phyloP scores from a whole-genome alignment of 2,888 invertebrate species.

The Amblyjoppa proteus region DNA sequence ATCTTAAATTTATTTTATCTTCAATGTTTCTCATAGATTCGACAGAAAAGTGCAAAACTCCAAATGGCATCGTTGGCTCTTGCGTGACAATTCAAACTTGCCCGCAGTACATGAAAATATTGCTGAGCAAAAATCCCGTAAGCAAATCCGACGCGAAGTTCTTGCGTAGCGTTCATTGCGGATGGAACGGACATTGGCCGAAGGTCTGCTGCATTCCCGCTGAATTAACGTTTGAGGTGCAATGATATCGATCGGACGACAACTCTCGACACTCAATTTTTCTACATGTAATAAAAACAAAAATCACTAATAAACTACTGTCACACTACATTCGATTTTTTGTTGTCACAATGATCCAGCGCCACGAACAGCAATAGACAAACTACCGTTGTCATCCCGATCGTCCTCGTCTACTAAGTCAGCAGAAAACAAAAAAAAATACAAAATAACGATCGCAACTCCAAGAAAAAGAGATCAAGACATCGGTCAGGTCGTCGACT shows the following conservation, averaged over 20 bases:
- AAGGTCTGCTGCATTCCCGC: conserved; percentile 11
- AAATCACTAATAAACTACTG: background rate
- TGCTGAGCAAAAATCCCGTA: background rate
- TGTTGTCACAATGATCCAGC: background rate
- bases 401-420: background rate
- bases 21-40: background rate
- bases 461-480: conserved; percentile 12
- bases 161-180: background rate
- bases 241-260: background rate
- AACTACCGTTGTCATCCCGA: background rate
- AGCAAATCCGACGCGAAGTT: background rate
- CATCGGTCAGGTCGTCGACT: conserved; percentile 23
- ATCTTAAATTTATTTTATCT: background rate
- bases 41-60: background rate
- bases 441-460: background rate
- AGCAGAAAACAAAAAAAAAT: background rate
- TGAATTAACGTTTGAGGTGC: background rate
- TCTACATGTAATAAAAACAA: background rate
- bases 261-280: background rate
- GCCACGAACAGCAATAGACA: background rate
- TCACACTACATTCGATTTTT: background rate
- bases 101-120: background rate
- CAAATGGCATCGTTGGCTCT: background rate
- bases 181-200: background rate
- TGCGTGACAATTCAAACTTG: background rate